These are phyloP conservation scores for Notarius lentiginosus DNA, from an alignment of 2,113 vertebrate species.

Conservation along the genomic window DNA sequence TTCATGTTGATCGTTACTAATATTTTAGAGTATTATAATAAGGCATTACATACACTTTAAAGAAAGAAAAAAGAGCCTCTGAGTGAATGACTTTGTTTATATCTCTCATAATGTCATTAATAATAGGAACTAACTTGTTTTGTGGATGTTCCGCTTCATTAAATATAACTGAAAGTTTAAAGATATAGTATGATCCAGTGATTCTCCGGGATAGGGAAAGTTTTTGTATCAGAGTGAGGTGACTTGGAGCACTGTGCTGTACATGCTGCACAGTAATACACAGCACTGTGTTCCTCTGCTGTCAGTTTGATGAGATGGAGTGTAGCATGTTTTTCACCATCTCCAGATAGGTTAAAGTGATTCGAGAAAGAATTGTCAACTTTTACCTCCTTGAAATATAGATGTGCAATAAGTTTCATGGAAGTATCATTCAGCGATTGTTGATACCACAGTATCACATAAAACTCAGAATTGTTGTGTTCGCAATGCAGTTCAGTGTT, in stretches of 20 bases:
- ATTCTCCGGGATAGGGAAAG: not conserved
- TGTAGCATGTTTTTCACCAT: slow-evolving; percentile 16
- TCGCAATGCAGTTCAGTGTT: not conserved
- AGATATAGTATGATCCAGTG: not conserved
- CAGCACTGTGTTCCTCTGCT: slow-evolving; percentile 16
- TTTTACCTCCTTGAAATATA: not conserved
- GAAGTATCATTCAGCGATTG: not conserved
- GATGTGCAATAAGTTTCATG: slow-evolving; percentile 5
- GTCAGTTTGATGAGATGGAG: slow-evolving; percentile 11
- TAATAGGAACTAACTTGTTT: not conserved
- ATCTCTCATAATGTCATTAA: not conserved
- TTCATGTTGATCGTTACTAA: too few relatives aligned
- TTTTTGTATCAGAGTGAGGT: slow-evolving; percentile 34
- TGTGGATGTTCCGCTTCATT: not conserved
- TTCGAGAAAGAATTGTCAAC: not conserved
- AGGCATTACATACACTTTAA: too few relatives aligned
- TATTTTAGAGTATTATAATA: too few relatives aligned
- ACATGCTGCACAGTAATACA: slow-evolving; percentile 50
- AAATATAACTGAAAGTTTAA: not conserved
- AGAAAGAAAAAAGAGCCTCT: not conserved
- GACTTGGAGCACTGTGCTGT: slow-evolving; percentile 31
- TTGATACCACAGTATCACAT: slow-evolving; percentile 17
- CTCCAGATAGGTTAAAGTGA: slow-evolving; percentile 36
- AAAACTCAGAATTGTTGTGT: not conserved
- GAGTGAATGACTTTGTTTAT: not conserved